Evolutionary conservation across 2,113 vertebrate genomes (phyloP), one percentile per base, ranked within the genome.

Genomic region (Jaculus jaculus): DNA sequence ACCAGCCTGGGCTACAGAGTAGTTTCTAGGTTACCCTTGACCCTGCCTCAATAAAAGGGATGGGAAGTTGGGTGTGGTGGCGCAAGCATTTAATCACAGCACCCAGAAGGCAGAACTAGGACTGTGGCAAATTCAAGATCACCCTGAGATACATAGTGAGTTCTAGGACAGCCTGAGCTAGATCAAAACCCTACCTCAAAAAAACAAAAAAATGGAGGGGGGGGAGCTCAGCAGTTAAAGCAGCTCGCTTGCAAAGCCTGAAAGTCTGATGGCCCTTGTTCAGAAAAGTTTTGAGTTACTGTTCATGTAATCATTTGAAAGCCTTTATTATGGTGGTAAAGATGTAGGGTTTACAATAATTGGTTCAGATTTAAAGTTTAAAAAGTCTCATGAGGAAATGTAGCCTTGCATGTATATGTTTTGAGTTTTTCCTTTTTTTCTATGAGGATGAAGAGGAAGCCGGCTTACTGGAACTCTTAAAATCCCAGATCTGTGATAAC

Each of bases 401-500:
- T 77, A 94, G 23, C 87, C 58, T 32, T 83, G 86, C 83, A 72
- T 83, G 79, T 93, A 21, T 90, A 74, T 96, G 28, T 91, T 96
- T 54, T 95, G 96, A 97, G 81, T 97, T 96, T 66, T 97, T 86
- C 13, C 8, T 97, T 97, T 96, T 97, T 91, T 97, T 96, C 94
- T 96, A 32, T 95, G 93, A 99, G 99, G 99, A 99, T 98, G 99
- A 99, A 98, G 99, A 99, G 78, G 99, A 99, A 97, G 99, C 99
- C 6, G 99, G 99, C 28, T 99, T 99, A 69, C 95, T 99, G 97
- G 99, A 99, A 97, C 98, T 99, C 85, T 98, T 99, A 91, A 99
- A 99, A 96, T 99, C 99, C 77, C 99, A 99, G 94, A 99, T 99
- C 93, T 99, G 99, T 97, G 99, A 99, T 97, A 99, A 99, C 75